Conservation (phyloP, 1,140 invertebrate species). For the Nilaparvata lugens region DNA sequence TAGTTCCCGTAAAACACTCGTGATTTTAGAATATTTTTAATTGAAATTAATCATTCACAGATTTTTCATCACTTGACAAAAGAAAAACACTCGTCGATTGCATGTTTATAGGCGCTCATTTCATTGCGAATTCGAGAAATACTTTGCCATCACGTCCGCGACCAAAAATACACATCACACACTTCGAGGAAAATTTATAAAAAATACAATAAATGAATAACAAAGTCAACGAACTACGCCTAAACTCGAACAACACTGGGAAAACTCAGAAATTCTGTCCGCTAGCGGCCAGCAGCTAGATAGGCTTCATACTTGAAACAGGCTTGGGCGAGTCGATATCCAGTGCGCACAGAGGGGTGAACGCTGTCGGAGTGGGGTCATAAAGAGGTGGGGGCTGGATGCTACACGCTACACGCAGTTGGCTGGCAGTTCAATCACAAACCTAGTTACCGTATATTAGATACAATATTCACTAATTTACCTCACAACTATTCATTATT, state of each 20-base stretch:
- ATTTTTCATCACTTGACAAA: neutral
- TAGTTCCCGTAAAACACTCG: too few species aligned
- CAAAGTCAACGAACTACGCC: slow-evolving; percentile 4
- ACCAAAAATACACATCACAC: neutral
- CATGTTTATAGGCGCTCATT: neutral
- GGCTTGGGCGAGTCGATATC: slow-evolving; percentile 14
- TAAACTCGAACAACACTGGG: slow-evolving; percentile 3
- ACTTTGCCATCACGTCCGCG: neutral
- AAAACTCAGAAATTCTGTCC: slow-evolving; percentile 2
- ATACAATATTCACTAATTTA: too few species aligned
- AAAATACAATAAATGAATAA: neutral
- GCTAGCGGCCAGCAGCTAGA: slow-evolving; percentile 11
- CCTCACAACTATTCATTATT: too few species aligned
- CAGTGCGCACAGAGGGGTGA: neutral
- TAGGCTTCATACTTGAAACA: slow-evolving; percentile 9
- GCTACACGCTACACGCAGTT: neutral
- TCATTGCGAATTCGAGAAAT: neutral
- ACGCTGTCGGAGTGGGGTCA: neutral
- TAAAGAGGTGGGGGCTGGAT: neutral
- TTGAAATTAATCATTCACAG: neutral
- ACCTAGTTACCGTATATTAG: too few species aligned
- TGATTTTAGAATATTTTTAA: neutral
- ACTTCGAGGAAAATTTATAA: neutral
- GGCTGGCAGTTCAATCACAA: too few species aligned
- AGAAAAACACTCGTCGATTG: neutral